Percentiles rank a stretch among this genome's conserved stretches.
phyloP scores from a whole-genome alignment of 2,888 invertebrate genomes.

The Cheilosia pagana region DNA sequence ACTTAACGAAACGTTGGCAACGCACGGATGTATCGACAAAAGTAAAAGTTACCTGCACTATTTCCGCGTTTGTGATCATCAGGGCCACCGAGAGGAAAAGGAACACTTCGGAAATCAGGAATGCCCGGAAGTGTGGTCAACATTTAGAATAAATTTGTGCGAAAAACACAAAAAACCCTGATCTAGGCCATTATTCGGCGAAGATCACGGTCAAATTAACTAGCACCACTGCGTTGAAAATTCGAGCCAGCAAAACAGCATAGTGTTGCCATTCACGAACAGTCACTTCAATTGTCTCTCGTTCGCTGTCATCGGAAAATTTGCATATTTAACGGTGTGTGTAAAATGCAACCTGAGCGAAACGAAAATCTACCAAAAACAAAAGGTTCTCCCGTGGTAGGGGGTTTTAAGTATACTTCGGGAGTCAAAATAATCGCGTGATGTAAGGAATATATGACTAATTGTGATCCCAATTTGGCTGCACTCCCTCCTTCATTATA shows the following conservation, averaged over 20 bases:
- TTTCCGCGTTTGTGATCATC: constrained; percentile 26
- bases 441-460: constrained; percentile 61
- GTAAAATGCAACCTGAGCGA: constrained; percentile 61
- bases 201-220: constrained; percentile 54
- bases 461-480: constrained; percentile 58
- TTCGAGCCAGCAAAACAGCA: constrained; percentile 40
- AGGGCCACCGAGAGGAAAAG: constrained; percentile 5
- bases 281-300: constrained; percentile 45
- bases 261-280: background rate
- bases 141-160: constrained; percentile 11
- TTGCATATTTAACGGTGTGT: constrained; percentile 65
- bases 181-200: constrained; percentile 16
- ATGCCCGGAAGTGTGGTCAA: constrained; percentile 20
- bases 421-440: constrained; percentile 58
- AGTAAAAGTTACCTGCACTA: constrained; percentile 49
- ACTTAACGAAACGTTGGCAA: too few species aligned
- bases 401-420: constrained; percentile 31
- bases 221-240: constrained; percentile 25
- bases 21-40: background rate
- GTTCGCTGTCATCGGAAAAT: constrained; percentile 63
- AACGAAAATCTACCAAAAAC: constrained; percentile 17
- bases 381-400: constrained; percentile 38
- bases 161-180: constrained; percentile 27
- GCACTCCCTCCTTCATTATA: constrained; percentile 1
- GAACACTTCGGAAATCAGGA: constrained; percentile 14